phyloP scores from a whole-genome alignment of 2,797 vertebrate genomes.

The Poecilia velifera region DNA sequence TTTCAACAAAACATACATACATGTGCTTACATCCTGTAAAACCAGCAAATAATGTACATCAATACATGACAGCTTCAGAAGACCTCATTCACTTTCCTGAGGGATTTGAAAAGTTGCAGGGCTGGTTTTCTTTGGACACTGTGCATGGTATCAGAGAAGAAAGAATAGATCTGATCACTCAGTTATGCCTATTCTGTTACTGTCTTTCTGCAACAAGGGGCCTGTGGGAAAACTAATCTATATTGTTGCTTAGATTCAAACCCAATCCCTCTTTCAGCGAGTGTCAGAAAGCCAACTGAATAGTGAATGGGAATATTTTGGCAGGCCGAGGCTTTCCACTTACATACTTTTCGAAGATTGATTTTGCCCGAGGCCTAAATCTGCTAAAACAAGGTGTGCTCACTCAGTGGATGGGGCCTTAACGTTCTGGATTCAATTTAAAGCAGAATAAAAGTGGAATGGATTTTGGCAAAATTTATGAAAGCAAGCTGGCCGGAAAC shows the following conservation, averaged over 20 bases:
- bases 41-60: conserved; percentile 11
- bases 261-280: conserved; percentile 50
- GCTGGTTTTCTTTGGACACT: neutral
- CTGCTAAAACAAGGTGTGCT: conserved; percentile 64
- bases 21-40: conserved; percentile 37
- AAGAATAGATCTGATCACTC: conserved; percentile 40
- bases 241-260: conserved; percentile 54
- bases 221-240: conserved; percentile 51
- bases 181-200: conserved; percentile 49
- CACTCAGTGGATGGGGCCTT: conserved; percentile 27
- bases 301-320: conserved; percentile 64
- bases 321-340: conserved; percentile 58
- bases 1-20: conserved; percentile 40
- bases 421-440: conserved; percentile 51
- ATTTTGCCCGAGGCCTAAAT: conserved; percentile 48
- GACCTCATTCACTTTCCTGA: conserved; percentile 24
- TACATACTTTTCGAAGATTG: conserved; percentile 61
- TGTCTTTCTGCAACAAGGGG: conserved; percentile 57
- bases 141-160: conserved; percentile 27
- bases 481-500: conserved; percentile 43
- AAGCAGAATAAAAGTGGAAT: conserved; percentile 27
- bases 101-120: conserved; percentile 11
- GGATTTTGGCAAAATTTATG: conserved; percentile 29
- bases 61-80: conserved; percentile 6
- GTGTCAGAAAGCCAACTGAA: conserved; percentile 55